phyloP scores from a whole-genome alignment of 1,140 invertebrate species.

The Idris sp. region DNA sequence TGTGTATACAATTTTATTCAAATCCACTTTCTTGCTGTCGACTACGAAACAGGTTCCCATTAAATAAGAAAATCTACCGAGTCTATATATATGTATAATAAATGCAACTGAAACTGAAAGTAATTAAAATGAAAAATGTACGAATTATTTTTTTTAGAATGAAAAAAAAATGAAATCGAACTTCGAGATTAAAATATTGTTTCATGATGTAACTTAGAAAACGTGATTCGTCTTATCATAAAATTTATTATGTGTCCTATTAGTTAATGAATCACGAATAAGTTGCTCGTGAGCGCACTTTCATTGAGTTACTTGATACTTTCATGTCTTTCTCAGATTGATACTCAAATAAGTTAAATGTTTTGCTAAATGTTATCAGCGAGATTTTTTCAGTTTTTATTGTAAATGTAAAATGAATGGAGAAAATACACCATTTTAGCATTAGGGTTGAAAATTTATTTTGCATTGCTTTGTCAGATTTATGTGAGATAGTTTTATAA shows the following conservation, averaged over 20 bases:
- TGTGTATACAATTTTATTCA: slow-evolving; percentile 41
- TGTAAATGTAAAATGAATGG: background rate
- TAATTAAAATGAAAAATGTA: slow-evolving; percentile 9
- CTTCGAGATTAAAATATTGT: slow-evolving; percentile 2
- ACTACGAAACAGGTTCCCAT: slow-evolving; percentile 38
- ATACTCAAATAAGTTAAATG: background rate
- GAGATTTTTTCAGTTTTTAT: background rate
- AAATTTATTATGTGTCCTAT: slow-evolving; percentile 22
- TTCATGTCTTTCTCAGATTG: slow-evolving; percentile 9
- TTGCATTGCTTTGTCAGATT: no score
- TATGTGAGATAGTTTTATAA: no score
- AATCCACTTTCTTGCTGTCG: slow-evolving; percentile 38
- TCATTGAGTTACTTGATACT: slow-evolving; percentile 25
- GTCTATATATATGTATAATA: slow-evolving; percentile 15
- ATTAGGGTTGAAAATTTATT: no score
- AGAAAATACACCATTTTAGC: no score
- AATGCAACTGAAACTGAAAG: slow-evolving; percentile 33
- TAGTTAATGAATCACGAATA: slow-evolving; percentile 34
- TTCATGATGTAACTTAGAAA: slow-evolving; percentile 9
- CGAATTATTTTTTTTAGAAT: no score
- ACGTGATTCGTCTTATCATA: slow-evolving; percentile 17
- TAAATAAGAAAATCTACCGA: slow-evolving; percentile 25
- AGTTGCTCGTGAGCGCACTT: slow-evolving; percentile 7
- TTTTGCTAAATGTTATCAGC: background rate
- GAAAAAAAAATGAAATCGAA: background rate